Conservation (phyloP, 2,113 vertebrate genomes). For the Ophiodon elongatus region DNA sequence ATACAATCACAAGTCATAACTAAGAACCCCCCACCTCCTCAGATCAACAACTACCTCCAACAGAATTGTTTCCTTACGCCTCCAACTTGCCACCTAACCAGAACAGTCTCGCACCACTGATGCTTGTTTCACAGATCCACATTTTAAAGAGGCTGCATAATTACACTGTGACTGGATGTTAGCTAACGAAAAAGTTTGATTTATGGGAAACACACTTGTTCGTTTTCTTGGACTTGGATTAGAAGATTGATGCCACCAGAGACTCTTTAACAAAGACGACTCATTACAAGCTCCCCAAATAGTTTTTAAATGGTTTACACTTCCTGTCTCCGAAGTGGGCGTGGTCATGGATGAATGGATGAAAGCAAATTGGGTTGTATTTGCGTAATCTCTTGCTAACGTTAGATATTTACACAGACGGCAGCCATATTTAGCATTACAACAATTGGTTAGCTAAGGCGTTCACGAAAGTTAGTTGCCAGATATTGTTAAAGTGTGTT, state of each 20-base stretch:
- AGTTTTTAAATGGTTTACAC: background rate
- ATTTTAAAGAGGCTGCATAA: slow-evolving; percentile 26
- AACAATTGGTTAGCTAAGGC: too few relatives aligned
- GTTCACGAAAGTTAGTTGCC: too few relatives aligned
- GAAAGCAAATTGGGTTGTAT: background rate
- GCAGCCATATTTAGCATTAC: too few relatives aligned
- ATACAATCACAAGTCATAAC: background rate
- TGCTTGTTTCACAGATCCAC: slow-evolving; percentile 32
- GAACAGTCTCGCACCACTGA: slow-evolving; percentile 32
- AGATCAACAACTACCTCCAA: background rate
- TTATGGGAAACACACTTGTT: background rate
- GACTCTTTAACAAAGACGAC: background rate
- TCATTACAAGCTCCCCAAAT: background rate
- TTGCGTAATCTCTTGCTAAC: background rate
- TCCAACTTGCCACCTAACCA: background rate
- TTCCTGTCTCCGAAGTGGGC: background rate
- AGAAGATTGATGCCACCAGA: background rate
- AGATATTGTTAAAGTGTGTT: too few relatives aligned
- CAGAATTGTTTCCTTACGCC: background rate
- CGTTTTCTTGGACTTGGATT: background rate
- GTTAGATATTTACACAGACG: background rate
- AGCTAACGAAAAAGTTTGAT: slow-evolving; percentile 9
- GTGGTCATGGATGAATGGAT: background rate
- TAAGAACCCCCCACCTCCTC: too few relatives aligned
- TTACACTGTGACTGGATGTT: background rate